Conservation (phyloP, 2,113 vertebrate genomes). For the Rhadina sibilatrix region DNA sequence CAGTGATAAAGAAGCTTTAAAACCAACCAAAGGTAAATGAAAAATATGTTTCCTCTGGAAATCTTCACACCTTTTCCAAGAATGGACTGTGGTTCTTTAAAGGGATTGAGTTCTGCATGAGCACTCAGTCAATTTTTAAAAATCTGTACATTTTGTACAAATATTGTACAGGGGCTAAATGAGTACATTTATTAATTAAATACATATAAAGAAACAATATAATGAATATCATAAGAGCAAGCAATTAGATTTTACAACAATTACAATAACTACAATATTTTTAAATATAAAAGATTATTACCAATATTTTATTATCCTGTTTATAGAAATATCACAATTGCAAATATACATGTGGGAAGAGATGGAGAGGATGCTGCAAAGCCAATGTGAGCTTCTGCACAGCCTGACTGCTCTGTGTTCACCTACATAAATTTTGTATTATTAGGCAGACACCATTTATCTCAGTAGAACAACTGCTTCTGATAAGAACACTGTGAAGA, state of each 20-base stretch:
- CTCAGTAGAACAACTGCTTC: not conserved
- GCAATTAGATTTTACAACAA: not conserved
- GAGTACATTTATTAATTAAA: not conserved
- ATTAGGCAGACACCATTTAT: not conserved
- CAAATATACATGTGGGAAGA: not conserved
- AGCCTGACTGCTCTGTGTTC: not conserved
- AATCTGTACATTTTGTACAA: not conserved
- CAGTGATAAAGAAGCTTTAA: not conserved
- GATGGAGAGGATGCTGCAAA: not conserved
- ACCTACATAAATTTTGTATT: not conserved
- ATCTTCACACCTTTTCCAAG: not conserved
- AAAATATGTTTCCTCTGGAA: not conserved
- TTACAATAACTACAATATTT: not conserved
- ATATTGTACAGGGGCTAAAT: not conserved
- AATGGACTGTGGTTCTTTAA: not conserved
- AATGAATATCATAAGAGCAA: not conserved
- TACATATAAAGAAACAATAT: not conserved
- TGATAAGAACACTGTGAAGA: not conserved
- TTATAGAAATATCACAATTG: not conserved
- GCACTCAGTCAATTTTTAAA: not conserved
- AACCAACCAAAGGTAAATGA: not conserved
- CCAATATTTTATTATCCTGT: not conserved
- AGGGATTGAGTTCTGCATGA: not conserved
- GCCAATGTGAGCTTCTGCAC: not conserved
- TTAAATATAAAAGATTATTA: not conserved